phyloP scores from a whole-genome alignment of 2,113 vertebrate genomes.

The Hypomesus transpacificus region DNA sequence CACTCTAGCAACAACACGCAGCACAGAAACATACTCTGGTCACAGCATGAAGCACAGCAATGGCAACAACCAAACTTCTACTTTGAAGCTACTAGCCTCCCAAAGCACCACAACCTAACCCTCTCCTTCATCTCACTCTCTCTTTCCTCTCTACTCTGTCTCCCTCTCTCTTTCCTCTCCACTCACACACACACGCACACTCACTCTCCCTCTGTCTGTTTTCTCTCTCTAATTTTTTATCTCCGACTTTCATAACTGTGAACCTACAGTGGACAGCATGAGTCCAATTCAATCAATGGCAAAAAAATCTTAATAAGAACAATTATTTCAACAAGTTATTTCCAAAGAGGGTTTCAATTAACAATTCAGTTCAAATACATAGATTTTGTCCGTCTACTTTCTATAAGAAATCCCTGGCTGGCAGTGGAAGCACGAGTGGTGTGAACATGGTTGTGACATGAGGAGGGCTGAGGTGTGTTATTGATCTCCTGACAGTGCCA shows the following conservation, averaged over 20 bases:
- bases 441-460: slow-evolving; percentile 34
- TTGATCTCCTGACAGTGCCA: slow-evolving; percentile 72
- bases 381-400: slow-evolving; percentile 65
- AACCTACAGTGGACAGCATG: slow-evolving; percentile 18
- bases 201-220: background rate
- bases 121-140: background rate
- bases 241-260: background rate
- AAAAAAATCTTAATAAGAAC: slow-evolving; percentile 24
- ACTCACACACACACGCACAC: slow-evolving; percentile 1
- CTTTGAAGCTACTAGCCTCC: background rate
- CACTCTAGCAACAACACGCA: too few species aligned
- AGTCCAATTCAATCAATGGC: slow-evolving; percentile 20
- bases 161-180: background rate
- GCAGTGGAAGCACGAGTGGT: slow-evolving; percentile 58
- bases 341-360: slow-evolving; percentile 60
- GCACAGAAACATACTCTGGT: too few species aligned
- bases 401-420: slow-evolving; percentile 61
- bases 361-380: slow-evolving; percentile 48
- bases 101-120: too few species aligned
- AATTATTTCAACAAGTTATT: slow-evolving; percentile 27
- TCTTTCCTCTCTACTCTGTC: background rate
- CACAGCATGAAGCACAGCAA: too few species aligned
- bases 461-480: slow-evolving; percentile 43
- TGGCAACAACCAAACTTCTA: background rate
- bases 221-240: background rate